Percentiles rank a stretch among this genome's conserved stretches.
These are phyloP conservation scores for Antheraea yamamai DNA, from an alignment of 2,888 invertebrate genomes.

Conservation along the genomic window DNA sequence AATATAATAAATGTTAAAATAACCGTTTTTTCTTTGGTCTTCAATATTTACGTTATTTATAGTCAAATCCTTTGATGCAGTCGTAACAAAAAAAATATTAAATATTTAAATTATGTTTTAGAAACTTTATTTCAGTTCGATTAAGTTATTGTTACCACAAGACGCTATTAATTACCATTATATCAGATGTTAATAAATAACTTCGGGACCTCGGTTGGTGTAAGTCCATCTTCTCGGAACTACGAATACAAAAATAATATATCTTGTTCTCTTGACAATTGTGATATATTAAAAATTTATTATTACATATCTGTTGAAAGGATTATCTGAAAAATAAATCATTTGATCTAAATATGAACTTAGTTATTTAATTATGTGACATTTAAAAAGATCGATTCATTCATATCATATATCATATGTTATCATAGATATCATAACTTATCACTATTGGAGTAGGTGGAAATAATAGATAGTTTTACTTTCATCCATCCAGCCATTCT, in stretches of 20 bases:
- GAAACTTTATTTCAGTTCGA: not conserved
- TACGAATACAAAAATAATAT: conserved; percentile 29
- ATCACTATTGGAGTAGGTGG: not conserved
- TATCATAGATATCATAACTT: not conserved
- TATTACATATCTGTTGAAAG: not conserved
- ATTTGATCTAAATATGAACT: not conserved
- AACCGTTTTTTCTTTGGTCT: not conserved
- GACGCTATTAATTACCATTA: conserved; percentile 17
- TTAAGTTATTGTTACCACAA: conserved; percentile 18
- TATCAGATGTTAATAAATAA: conserved; percentile 18
- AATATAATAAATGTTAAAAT: not conserved
- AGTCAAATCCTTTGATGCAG: not conserved
- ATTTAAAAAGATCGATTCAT: not conserved
- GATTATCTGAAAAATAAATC: not conserved
- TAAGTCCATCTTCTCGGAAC: conserved; percentile 31
- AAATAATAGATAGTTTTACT: not conserved
- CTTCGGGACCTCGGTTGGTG: conserved; percentile 18
- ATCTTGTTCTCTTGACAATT: conserved; percentile 28
- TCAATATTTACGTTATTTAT: not conserved
- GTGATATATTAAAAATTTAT: not conserved
- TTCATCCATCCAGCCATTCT: not conserved
- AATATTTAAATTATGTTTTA: conserved; percentile 4
- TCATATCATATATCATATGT: too few relatives aligned
- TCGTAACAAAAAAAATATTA: not conserved
- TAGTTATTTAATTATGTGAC: not conserved